Conservation (phyloP, 2,888 invertebrate species). For the Habrosyne pyritoides region DNA sequence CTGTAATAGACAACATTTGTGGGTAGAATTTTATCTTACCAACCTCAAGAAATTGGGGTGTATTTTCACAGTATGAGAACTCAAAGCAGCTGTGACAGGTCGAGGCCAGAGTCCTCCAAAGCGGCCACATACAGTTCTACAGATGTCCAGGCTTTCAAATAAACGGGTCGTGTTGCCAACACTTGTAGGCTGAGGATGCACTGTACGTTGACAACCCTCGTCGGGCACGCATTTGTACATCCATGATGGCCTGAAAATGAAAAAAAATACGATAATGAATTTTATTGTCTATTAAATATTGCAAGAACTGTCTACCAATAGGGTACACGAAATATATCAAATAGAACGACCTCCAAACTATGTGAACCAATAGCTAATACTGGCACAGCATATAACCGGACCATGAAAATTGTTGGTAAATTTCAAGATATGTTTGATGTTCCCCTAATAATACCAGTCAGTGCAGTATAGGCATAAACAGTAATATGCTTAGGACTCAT, state of each 20-base stretch:
- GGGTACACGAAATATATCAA: too few relatives aligned
- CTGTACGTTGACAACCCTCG: constrained; percentile 67
- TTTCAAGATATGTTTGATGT: too few relatives aligned
- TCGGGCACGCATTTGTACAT: constrained; percentile 64
- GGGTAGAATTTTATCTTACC: too few relatives aligned
- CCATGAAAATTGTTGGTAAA: too few relatives aligned
- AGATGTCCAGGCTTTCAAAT: constrained; percentile 82
- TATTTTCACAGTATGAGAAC: constrained; percentile 75
- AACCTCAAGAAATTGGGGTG: constrained; percentile 83
- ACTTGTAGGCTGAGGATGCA: constrained; percentile 50
- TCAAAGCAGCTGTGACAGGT: constrained; percentile 81
- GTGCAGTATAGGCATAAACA: too few relatives aligned
- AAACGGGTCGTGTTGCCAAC: constrained; percentile 43
- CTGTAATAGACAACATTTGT: too few relatives aligned
- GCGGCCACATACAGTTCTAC: constrained; percentile 87
- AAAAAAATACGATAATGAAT: background rate
- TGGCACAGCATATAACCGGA: too few relatives aligned
- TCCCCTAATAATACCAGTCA: too few relatives aligned
- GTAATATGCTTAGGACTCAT: too few relatives aligned
- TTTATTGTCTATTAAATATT: background rate
- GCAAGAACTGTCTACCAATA: too few relatives aligned
- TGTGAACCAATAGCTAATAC: too few relatives aligned
- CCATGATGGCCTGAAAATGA: constrained; percentile 66
- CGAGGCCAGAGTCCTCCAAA: constrained; percentile 88
- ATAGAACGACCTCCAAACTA: too few relatives aligned